A percentile compares a stretch with the other conserved stretches of the same genome.
phyloP scores from a whole-genome alignment of 2,888 invertebrate species.

The Cheilosia soror region DNA sequence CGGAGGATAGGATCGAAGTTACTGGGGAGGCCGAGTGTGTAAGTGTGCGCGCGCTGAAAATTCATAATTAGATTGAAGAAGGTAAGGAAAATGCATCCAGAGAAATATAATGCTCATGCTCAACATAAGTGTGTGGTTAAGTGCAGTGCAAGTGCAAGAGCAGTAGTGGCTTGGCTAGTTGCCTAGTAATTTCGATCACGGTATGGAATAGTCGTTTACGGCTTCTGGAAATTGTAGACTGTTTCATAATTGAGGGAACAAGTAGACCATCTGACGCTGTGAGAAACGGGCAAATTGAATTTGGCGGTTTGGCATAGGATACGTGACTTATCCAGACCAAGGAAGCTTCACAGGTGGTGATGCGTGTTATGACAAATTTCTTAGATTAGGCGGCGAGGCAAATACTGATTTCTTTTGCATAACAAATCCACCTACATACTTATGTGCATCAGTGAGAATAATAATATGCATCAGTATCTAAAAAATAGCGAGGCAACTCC shows the following conservation, averaged over 20 bases:
- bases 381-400: no score
- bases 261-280: slow-evolving; percentile 47
- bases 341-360: no score
- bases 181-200: slow-evolving; percentile 2
- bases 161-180: slow-evolving; percentile 12
- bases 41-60: slow-evolving; percentile 27
- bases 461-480: no score
- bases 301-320: slow-evolving; percentile 3
- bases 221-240: slow-evolving; percentile 26
- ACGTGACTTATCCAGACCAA: no score
- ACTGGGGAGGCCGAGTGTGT: background rate
- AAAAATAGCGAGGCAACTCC: no score
- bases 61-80: slow-evolving; percentile 63
- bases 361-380: no score
- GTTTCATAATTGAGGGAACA: slow-evolving; percentile 33
- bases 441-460: no score
- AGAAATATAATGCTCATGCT: slow-evolving; percentile 30
- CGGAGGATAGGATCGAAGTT: slow-evolving; percentile 13
- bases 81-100: slow-evolving; percentile 20
- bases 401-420: no score
- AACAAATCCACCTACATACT: no score
- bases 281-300: slow-evolving; percentile 7
- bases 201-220: background rate
- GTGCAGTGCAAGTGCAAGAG: slow-evolving; percentile 43
- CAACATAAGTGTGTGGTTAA: slow-evolving; percentile 53